A percentile compares a stretch with the other conserved stretches of the same genome.
These are phyloP conservation scores for Rhingia rostrata DNA, from an alignment of 2,888 invertebrate species.

Conservation along the genomic window DNA sequence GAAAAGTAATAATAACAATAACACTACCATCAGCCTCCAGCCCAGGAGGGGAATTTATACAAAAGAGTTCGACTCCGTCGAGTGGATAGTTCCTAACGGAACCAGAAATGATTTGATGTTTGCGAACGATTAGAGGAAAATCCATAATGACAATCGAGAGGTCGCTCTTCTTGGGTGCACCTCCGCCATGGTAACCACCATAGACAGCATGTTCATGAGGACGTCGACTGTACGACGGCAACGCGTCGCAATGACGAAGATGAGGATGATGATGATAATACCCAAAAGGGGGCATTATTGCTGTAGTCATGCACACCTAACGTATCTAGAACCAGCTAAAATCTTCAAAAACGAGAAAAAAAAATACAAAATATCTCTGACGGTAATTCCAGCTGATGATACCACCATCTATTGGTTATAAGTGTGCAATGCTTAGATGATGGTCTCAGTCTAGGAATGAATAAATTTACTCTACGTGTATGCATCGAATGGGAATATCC, in stretches of 20 bases:
- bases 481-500: conserved; percentile 50
- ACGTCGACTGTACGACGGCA: conserved; percentile 27
- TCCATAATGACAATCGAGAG: conserved; percentile 73
- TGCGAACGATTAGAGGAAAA: conserved; percentile 74
- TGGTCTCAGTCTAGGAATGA: conserved; percentile 21
- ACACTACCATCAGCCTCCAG: conserved; percentile 45
- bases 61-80: conserved; percentile 36
- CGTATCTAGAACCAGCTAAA: conserved; percentile 54
- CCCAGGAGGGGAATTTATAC: conserved; percentile 51
- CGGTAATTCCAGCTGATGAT: conserved; percentile 69
- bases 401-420: conserved; percentile 31
- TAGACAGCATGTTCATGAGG: conserved; percentile 66
- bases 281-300: conserved; percentile 73
- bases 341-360: conserved; percentile 43
- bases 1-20: conserved; percentile 73
- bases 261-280: conserved; percentile 62
- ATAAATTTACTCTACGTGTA: conserved; percentile 3
- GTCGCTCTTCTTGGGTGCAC: conserved; percentile 51
- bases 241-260: background rate
- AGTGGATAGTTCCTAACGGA: conserved; percentile 67
- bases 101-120: conserved; percentile 75
- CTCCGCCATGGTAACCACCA: conserved; percentile 15
- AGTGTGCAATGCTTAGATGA: conserved; percentile 2
- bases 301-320: conserved; percentile 67
- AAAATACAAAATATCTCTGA: conserved; percentile 56